Evolutionary conservation across 2,888 invertebrate genomes (phyloP), one percentile per base, ranked within the genome.

Genomic region (Automeris io): DNA sequence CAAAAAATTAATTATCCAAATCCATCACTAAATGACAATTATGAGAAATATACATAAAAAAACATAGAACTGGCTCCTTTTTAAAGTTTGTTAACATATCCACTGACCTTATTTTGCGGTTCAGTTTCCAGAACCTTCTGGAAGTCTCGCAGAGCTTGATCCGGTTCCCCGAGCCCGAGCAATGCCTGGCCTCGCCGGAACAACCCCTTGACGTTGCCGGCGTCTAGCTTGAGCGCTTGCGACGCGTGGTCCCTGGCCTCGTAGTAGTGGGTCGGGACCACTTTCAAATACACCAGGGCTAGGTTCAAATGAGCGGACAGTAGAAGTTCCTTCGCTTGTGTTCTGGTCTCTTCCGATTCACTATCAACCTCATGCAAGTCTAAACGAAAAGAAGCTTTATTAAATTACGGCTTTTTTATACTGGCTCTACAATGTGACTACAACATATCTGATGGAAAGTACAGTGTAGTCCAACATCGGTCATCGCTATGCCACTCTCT

Each of bases 171-270:
- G 5, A 95, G 70, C 0, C 88, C 90, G 35, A 95, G 68, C 48
- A 91, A 78, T 0, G 97, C 96, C 83, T 93, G 93, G 0, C 96
- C 98, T 50, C 94, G 87, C 52, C 99, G 89, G 76, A 96, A 99
- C 18, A 94, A 81, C 0, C 94, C 98, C 76, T 99, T 99, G 7
- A 95, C 93, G 70, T 94, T 97, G 16, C 88, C 87, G 0, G 90
- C 73, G 57, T 95, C 94, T 1, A 93, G 54, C 39, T 90, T 89
- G 3, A 99, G 75, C 0, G 93, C 97, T 54, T 92, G 91, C 32
- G 91, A 90, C 31, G 97, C 96, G 33, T 91, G 87, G 34, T 92
- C 89, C 55, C 90, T 91, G 1, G 93, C 95, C 51, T 93, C 91
- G 29, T 90, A 85, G 52, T 89, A 72, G 46, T 88, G 81, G n/a